Base-by-base conservation (phyloP, 92 coral and sea anemone genomes). In the Palythoa heliodiscus region DNA sequence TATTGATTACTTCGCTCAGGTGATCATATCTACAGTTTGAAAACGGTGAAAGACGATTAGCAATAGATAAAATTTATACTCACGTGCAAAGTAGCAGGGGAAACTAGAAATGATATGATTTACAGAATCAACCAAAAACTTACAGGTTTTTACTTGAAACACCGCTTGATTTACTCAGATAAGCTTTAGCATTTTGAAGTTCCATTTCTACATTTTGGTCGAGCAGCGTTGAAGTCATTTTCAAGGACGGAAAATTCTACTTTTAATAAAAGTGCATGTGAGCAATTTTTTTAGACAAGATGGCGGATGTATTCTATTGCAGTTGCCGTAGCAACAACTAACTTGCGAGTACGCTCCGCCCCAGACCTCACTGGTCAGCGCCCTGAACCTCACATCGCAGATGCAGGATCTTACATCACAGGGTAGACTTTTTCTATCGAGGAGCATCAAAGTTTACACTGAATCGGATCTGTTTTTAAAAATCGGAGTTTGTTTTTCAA, bases 121-220 rank as follows among this genome's bases (percentile, higher is more conserved):
- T 13, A 57, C 19, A 20, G 60, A 23, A n/a, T 43, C 3, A 43
- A 43, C 48, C 48, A 8, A 38, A 53, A 57, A 55, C 98, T 94
- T 83, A 96, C 98, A 96, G 63, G 66, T 95, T 94, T 83, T 86
- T 94, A 92, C 88, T 89, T 61, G 98, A 94, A 76, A 89, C 88
- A 19, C 93, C 88, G 75, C 92, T 94, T 16, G 91, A 71, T 87
- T 94, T 96, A 71, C 87, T 66, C 23, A 96, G 83, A 86, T 82
- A 96, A 23, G 88, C 93, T 73, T 89, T 96, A 10, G 92, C 98
- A 53, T 89, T 76, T 82, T 91, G 87, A 63, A 96, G 57, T 78
- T 96, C 96, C 61, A 81, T 92, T 84, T 92, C 93, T 93, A 92
- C 86, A 19, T 67, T 83, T 80, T 80, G 73, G 63, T 66, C 74